Percentiles rank a stretch among this genome's conserved stretches.
Evolutionary conservation across 2,888 invertebrate genomes (phyloP).

Genomic region (Vanessa cardui): DNA sequence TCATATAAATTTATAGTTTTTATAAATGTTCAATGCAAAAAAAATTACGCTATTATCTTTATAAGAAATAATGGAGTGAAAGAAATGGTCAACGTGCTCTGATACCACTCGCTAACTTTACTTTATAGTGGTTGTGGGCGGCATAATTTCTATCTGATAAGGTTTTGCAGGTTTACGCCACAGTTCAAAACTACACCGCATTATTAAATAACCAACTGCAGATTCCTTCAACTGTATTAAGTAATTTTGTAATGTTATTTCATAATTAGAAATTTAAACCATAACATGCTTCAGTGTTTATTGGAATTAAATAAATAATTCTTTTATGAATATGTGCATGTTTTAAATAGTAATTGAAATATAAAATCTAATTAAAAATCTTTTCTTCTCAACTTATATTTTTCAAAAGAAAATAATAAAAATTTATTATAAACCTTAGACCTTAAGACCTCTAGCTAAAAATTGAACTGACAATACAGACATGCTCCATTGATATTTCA

Average conservation of each 20-base stretch:
- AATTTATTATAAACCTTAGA: too few species aligned
- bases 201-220: slow-evolving; percentile 26
- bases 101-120: background rate
- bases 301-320: too few species aligned
- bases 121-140: slow-evolving; percentile 8
- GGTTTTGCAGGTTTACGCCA: slow-evolving; percentile 21
- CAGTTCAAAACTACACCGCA: slow-evolving; percentile 21
- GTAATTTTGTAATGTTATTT: slow-evolving; percentile 2
- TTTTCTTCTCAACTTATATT: too few species aligned
- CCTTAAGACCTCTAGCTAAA: background rate
- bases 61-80: background rate
- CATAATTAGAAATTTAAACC: background rate
- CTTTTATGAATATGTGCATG: too few species aligned
- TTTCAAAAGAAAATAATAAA: too few species aligned
- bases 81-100: background rate
- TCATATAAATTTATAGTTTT: too few species aligned
- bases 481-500: slow-evolving; percentile 32
- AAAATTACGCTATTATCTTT: too few species aligned
- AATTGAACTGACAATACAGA: slow-evolving; percentile 17
- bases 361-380: too few species aligned
- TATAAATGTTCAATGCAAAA: too few species aligned
- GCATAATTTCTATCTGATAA: slow-evolving; percentile 27
- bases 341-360: too few species aligned
- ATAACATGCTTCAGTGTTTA: too few species aligned
- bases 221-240: slow-evolving; percentile 21